Percentiles rank a stretch among this genome's conserved stretches.
phyloP scores from a whole-genome alignment of 2,797 vertebrate genomes.

The Myotis planiceps region DNA sequence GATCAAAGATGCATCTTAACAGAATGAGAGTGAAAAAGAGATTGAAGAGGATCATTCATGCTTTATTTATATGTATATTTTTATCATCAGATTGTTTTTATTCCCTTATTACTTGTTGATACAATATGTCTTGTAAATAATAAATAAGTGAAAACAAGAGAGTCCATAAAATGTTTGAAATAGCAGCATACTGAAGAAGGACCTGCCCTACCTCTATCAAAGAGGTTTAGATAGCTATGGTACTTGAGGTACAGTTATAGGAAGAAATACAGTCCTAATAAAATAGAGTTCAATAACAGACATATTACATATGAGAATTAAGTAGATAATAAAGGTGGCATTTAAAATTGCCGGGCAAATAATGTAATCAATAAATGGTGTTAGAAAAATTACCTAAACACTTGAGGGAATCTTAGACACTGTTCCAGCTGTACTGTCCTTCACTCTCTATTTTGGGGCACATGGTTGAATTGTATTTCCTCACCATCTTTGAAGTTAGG shows the following conservation, averaged over 20 bases:
- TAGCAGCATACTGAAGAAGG: background rate
- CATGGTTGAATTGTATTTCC: background rate
- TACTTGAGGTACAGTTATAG: background rate
- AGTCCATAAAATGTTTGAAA: background rate
- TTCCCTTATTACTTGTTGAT: background rate
- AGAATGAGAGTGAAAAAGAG: background rate
- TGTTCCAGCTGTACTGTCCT: background rate
- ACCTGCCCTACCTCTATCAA: background rate
- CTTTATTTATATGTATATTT: background rate
- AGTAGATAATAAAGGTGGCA: background rate
- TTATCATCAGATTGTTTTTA: background rate
- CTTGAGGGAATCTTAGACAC: background rate
- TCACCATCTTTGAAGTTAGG: background rate
- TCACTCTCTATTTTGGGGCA: background rate
- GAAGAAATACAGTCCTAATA: background rate
- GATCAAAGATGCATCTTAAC: background rate
- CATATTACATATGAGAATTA: background rate
- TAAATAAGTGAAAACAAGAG: background rate
- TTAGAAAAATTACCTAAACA: background rate
- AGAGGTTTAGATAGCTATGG: background rate
- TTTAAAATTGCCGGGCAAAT: background rate
- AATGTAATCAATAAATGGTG: background rate
- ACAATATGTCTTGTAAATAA: background rate
- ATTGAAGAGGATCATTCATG: background rate
- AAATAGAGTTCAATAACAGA: background rate